phyloP scores from a whole-genome alignment of 2,113 vertebrate genomes.

The Neotoma lepida region DNA sequence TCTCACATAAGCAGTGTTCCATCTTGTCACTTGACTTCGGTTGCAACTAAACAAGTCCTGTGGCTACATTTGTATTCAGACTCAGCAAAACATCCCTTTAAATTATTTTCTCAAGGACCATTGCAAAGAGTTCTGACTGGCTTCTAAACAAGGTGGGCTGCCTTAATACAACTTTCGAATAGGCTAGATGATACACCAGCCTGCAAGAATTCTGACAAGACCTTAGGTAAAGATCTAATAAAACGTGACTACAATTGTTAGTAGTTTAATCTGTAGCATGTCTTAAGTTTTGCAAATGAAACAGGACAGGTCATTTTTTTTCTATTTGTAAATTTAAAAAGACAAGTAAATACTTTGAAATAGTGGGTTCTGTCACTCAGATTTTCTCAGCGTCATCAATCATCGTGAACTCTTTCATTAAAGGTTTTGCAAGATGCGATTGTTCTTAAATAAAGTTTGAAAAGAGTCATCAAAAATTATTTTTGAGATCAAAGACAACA shows the following conservation, averaged over 20 bases:
- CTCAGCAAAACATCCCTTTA: slow-evolving; percentile 74
- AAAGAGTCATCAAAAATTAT: slow-evolving; percentile 54
- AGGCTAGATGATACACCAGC: slow-evolving; percentile 21
- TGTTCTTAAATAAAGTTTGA: slow-evolving; percentile 69
- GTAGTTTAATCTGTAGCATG: slow-evolving; percentile 49
- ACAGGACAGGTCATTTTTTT: slow-evolving; percentile 63
- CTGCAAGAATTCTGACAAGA: slow-evolving; percentile 50
- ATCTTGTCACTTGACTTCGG: slow-evolving; percentile 77
- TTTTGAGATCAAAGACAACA: slow-evolving; percentile 55
- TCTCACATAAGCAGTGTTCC: slow-evolving; percentile 78
- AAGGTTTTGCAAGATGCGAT: slow-evolving; percentile 62
- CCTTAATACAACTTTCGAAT: slow-evolving; percentile 37
- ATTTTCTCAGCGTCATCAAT: slow-evolving; percentile 75
- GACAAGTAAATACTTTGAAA: slow-evolving; percentile 70
- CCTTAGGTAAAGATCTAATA: slow-evolving; percentile 30
- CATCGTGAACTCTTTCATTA: slow-evolving; percentile 63
- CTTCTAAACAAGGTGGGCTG: slow-evolving; percentile 43
- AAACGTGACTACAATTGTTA: slow-evolving; percentile 41
- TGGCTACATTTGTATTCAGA: slow-evolving; percentile 80
- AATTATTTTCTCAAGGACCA: slow-evolving; percentile 67
- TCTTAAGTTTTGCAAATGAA: slow-evolving; percentile 69
- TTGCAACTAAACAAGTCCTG: slow-evolving; percentile 75
- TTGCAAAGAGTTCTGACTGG: slow-evolving; percentile 64
- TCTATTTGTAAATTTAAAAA: slow-evolving; percentile 63
- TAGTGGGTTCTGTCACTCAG: slow-evolving; percentile 57